These are phyloP conservation scores for Zosterops pallidus DNA, from an alignment of 2,113 vertebrate genomes.

Conservation along the genomic window DNA sequence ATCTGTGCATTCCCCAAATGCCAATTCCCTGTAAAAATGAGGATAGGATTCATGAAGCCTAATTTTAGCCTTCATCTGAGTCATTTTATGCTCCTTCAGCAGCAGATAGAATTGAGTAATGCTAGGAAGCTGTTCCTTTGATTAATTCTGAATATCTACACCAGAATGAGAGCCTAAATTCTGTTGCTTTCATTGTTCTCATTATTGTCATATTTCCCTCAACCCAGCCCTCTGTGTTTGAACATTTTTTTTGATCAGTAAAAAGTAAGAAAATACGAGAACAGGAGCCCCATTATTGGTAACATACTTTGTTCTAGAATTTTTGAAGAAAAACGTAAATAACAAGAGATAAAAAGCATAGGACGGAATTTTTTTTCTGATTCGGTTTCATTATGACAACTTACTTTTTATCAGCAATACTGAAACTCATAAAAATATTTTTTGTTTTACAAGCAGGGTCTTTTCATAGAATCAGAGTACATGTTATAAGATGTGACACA, in stretches of 20 bases:
- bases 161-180: neutral
- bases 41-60: neutral
- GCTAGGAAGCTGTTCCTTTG: neutral
- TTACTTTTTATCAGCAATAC: neutral
- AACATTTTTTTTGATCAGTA: neutral
- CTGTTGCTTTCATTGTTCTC: neutral
- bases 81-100: neutral
- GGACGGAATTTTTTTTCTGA: neutral
- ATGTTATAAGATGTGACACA: neutral
- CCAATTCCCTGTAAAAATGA: neutral
- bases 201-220: accelerated
- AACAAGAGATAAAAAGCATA: neutral
- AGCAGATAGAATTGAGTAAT: neutral
- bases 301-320: neutral
- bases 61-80: neutral
- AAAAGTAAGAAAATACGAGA: neutral
- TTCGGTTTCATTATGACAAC: neutral
- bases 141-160: neutral
- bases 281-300: accelerated
- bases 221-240: neutral
- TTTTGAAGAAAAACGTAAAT: neutral
- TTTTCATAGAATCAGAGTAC: neutral
- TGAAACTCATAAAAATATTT: neutral
- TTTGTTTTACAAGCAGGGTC: neutral
- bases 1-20: neutral